Conservation (phyloP, 2,888 invertebrate genomes). For the Cryptosula pallasiana region DNA sequence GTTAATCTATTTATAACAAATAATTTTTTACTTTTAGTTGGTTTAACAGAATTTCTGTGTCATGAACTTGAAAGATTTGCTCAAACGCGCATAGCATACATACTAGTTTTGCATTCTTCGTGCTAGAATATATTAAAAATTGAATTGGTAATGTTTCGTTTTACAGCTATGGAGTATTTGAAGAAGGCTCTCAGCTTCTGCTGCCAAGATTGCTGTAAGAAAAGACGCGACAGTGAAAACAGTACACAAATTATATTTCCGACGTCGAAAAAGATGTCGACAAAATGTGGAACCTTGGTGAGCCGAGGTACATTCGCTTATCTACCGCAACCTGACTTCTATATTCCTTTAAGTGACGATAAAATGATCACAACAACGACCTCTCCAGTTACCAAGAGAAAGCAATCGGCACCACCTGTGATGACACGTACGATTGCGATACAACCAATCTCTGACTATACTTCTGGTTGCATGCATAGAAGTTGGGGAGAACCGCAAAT, state of each 20-base stretch:
- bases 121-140: no score
- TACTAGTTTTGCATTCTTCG: no score
- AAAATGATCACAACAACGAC: neutral
- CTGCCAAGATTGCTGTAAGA: slow-evolving; percentile 11
- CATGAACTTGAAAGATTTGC: no score
- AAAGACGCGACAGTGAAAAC: neutral
- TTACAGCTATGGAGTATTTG: neutral
- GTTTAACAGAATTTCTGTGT: no score
- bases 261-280: neutral
- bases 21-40: no score
- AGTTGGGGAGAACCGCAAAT: neutral
- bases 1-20: no score
- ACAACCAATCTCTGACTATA: slow-evolving; percentile 10
- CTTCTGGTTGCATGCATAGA: neutral
- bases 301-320: neutral
- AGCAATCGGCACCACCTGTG: slow-evolving; percentile 10
- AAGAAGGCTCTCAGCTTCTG: slow-evolving; percentile 4
- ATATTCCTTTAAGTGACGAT: slow-evolving; percentile 8
- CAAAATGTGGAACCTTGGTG: neutral
- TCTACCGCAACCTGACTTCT: slow-evolving; percentile 18
- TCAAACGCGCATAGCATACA: no score
- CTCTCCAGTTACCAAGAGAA: neutral
- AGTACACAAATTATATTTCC: neutral
- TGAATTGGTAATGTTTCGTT: no score
- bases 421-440: neutral